Conservation (phyloP, 2,797 vertebrate genomes). For the Aratinga solstitialis region DNA sequence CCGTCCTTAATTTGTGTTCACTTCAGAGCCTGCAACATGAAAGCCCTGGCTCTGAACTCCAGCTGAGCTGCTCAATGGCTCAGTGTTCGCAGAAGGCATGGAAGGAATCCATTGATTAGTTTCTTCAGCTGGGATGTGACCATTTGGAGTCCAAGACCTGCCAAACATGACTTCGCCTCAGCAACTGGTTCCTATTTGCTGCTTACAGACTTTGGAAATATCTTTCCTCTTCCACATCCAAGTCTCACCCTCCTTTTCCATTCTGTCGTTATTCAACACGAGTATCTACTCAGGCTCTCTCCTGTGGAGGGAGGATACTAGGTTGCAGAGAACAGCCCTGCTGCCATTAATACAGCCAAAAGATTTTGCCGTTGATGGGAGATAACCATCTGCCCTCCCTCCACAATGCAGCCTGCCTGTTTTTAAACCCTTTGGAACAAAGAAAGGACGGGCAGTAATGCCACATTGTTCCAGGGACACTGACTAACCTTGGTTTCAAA, state of each 20-base stretch:
- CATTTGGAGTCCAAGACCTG: slow-evolving; percentile 40
- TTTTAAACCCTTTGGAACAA: slow-evolving; percentile 16
- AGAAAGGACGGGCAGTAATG: slow-evolving; percentile 26
- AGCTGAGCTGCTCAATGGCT: slow-evolving; percentile 60
- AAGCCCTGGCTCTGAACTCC: slow-evolving; percentile 58
- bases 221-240: slow-evolving; percentile 49
- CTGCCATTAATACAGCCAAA: not conserved
- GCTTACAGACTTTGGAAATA: slow-evolving; percentile 30
- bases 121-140: slow-evolving; percentile 64
- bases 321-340: not conserved
- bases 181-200: slow-evolving; percentile 63
- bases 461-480: slow-evolving; percentile 32
- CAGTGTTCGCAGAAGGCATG: slow-evolving; percentile 62
- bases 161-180: slow-evolving; percentile 51
- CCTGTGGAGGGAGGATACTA: not conserved
- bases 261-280: not conserved
- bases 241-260: slow-evolving; percentile 56
- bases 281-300: not conserved
- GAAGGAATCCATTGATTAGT: slow-evolving; percentile 65
- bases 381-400: slow-evolving; percentile 56
- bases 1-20: slow-evolving; percentile 51
- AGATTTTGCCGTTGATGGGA: not conserved
- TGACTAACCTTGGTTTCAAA: slow-evolving; percentile 3
- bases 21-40: slow-evolving; percentile 64
- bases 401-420: not conserved